Conservation (phyloP, 2,797 vertebrate genomes). For the Hozukius guyotensis region DNA sequence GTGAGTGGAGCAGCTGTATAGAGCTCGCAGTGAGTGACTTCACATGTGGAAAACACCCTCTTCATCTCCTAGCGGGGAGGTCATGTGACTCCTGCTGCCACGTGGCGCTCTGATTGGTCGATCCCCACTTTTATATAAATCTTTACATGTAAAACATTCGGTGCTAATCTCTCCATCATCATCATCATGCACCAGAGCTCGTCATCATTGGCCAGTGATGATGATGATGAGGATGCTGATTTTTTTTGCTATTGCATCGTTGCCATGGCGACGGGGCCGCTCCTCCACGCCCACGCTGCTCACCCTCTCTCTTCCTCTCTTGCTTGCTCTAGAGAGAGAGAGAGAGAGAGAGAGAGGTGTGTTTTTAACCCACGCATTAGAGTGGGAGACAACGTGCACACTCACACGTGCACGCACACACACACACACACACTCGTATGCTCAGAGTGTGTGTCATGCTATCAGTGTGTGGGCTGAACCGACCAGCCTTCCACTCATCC, state of each 20-base stretch:
- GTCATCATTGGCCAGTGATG: background rate
- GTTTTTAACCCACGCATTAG: conserved; percentile 80
- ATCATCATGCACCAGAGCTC: conserved; percentile 8
- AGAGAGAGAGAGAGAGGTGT: conserved; percentile 71
- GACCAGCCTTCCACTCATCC: conserved; percentile 76
- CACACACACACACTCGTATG: background rate
- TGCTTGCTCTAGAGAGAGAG: background rate
- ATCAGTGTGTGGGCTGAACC: conserved; percentile 79
- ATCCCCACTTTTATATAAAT: background rate
- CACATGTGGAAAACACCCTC: conserved; percentile 28
- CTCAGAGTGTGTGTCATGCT: conserved; percentile 70
- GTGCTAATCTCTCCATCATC: too few species aligned
- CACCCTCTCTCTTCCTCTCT: conserved; percentile 36
- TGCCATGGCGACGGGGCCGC: conserved; percentile 69
- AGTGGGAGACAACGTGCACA: conserved; percentile 75
- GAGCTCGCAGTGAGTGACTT: background rate
- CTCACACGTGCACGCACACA: conserved; percentile 34
- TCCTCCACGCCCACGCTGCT: conserved; percentile 77
- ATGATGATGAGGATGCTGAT: conserved; percentile 14
- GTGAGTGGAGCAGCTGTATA: background rate
- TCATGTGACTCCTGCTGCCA: conserved; percentile 27
- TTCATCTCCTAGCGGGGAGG: background rate
- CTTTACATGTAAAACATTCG: background rate
- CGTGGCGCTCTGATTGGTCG: conserved; percentile 24
- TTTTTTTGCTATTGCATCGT: conserved; percentile 52